These are phyloP conservation scores for Riptortus pedestris DNA, from an alignment of 1,140 invertebrate species.

Conservation along the genomic window DNA sequence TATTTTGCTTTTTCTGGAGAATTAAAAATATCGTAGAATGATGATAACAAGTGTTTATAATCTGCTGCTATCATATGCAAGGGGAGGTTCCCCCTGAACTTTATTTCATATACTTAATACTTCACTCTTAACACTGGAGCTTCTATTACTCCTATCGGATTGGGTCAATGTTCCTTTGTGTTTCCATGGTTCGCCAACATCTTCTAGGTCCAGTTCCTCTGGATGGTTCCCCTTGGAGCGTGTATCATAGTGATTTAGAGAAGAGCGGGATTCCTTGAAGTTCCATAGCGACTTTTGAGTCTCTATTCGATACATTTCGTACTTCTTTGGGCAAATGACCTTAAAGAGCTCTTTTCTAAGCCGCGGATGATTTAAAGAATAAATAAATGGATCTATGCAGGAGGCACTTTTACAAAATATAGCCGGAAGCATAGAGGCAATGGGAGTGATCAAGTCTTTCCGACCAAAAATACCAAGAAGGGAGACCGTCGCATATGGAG, in stretches of 20 bases:
- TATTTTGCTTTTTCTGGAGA: no score
- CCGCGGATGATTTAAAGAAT: constrained; percentile 58
- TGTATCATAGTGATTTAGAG: neutral
- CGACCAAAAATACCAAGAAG: constrained; percentile 57
- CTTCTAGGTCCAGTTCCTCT: neutral
- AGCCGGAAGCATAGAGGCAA: constrained; percentile 61
- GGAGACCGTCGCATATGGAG: constrained; percentile 60
- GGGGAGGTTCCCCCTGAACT: no score
- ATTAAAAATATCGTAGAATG: no score
- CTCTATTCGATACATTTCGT: constrained; percentile 4
- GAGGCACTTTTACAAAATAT: constrained; percentile 63
- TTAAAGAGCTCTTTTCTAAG: constrained; percentile 47
- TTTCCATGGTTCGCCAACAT: neutral
- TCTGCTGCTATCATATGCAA: no score
- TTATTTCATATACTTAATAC: no score
- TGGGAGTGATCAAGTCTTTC: constrained; percentile 50
- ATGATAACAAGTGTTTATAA: no score
- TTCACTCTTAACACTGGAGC: neutral
- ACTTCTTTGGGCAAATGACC: constrained; percentile 33
- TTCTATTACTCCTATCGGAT: neutral
- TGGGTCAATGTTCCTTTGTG: neutral
- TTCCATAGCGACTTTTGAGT: constrained; percentile 20
- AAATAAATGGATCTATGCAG: constrained; percentile 63
- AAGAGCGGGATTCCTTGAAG: constrained; percentile 9
- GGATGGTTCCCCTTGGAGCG: neutral